These are phyloP conservation scores for Drosophila neonasuta DNA, from an alignment of 2,888 invertebrate species.

Conservation along the genomic window DNA sequence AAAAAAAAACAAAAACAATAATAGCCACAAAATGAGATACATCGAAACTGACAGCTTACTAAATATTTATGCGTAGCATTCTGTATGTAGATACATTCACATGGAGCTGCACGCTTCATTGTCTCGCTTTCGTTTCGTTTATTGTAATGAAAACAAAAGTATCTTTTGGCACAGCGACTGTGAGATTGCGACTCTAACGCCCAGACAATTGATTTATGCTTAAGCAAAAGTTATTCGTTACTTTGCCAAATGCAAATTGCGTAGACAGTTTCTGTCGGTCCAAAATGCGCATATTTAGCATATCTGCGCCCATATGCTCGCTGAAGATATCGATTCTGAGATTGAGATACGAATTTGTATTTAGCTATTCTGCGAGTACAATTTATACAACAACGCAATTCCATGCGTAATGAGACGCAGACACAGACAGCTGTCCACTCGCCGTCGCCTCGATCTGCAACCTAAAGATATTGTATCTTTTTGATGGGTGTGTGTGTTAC, in stretches of 20 bases:
- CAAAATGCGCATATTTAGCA: constrained; percentile 55
- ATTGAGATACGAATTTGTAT: constrained; percentile 31
- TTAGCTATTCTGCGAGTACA: constrained; percentile 23
- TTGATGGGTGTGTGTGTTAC: constrained; percentile 64
- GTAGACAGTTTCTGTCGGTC: constrained; percentile 26
- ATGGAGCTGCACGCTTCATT: constrained; percentile 53
- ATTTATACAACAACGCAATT: constrained; percentile 67
- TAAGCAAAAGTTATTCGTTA: constrained; percentile 34
- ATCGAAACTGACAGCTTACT: constrained; percentile 50
- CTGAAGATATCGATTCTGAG: constrained; percentile 25
- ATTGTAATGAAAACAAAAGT: constrained; percentile 73
- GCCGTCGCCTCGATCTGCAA: constrained; percentile 15
- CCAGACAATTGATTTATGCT: constrained; percentile 43
- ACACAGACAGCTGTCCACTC: not conserved
- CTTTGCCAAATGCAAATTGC: constrained; percentile 57
- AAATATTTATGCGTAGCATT: constrained; percentile 68
- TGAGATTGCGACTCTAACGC: constrained; percentile 8
- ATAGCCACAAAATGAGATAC: constrained; percentile 47
- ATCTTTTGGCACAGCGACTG: constrained; percentile 20
- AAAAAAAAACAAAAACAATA: constrained; percentile 18
- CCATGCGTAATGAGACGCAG: constrained; percentile 65
- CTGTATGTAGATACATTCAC: constrained; percentile 52
- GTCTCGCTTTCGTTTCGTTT: constrained; percentile 58
- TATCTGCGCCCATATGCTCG: constrained; percentile 37
- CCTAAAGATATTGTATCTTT: constrained; percentile 46